Percentiles rank a stretch among this genome's conserved stretches.
These are phyloP conservation scores for Macrobrachium nipponense DNA, from an alignment of 1,140 invertebrate species.

Conservation along the genomic window DNA sequence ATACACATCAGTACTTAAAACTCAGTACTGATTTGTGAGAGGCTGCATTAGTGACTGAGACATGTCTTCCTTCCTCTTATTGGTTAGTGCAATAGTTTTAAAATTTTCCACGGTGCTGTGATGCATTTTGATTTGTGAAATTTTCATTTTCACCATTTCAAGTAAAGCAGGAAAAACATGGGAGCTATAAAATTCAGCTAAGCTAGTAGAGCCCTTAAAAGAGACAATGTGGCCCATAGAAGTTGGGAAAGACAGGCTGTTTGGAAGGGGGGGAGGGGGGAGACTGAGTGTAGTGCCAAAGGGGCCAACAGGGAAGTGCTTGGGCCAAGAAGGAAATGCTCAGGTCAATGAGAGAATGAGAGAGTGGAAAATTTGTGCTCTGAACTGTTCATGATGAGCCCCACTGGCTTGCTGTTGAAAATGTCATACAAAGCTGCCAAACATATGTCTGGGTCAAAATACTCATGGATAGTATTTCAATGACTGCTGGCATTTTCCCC, in stretches of 20 bases:
- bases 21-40: constrained; percentile 41
- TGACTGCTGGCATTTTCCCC: no score
- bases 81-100: constrained; percentile 59
- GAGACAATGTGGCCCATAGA: no score
- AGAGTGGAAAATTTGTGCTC: no score
- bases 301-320: constrained; percentile 53
- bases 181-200: no score
- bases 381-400: no score
- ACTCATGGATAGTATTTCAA: no score
- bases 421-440: no score
- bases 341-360: constrained; percentile 27
- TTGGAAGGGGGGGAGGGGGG: constrained; percentile 42
- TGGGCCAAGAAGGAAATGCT: constrained; percentile 30
- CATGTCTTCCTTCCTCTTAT: constrained; percentile 55
- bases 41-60: constrained; percentile 41
- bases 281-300: constrained; percentile 58
- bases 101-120: constrained; percentile 39
- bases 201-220: no score
- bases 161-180: no score
- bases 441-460: no score
- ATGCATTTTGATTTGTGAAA: constrained; percentile 34
- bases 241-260: background rate
- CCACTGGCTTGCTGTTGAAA: no score
- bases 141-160: no score
- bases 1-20: constrained; percentile 30